These are phyloP conservation scores for Perccottus glenii DNA, from an alignment of 2,113 vertebrate species.

Conservation along the genomic window DNA sequence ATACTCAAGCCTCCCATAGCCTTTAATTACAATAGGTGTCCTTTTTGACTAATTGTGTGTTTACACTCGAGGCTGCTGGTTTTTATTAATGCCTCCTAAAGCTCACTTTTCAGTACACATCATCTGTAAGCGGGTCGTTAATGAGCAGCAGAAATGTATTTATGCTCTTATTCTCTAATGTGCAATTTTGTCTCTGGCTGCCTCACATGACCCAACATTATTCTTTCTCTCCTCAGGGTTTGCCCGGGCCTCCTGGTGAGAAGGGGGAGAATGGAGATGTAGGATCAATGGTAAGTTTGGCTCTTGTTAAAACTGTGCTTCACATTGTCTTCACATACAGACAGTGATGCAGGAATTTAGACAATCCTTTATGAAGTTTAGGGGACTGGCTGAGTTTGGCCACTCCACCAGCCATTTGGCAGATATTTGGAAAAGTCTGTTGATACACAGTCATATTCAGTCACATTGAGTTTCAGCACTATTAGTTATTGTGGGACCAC, in stretches of 20 bases:
- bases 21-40: slow-evolving; percentile 75
- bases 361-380: too few relatives aligned
- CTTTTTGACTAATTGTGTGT: slow-evolving; percentile 74
- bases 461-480: too few relatives aligned
- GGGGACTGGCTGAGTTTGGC: too few relatives aligned
- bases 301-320: background rate
- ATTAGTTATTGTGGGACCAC: too few relatives aligned
- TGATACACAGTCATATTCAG: too few relatives aligned
- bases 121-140: slow-evolving; percentile 34
- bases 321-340: slow-evolving; percentile 17
- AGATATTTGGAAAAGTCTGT: too few relatives aligned
- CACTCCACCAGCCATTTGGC: too few relatives aligned
- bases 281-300: slow-evolving; percentile 90
- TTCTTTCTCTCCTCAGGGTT: slow-evolving; percentile 80
- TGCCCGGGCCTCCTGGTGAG: slow-evolving; percentile 96
- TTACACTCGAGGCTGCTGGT: slow-evolving; percentile 43
- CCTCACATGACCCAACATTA: slow-evolving; percentile 9
- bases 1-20: slow-evolving; percentile 56
- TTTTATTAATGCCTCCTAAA: slow-evolving; percentile 49
- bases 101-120: slow-evolving; percentile 35
- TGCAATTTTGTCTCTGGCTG: slow-evolving; percentile 16
- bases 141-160: slow-evolving; percentile 40
- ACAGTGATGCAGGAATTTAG: background rate
- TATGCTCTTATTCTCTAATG: slow-evolving; percentile 11
- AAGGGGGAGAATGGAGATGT: slow-evolving; percentile 98